A percentile compares a stretch with the other conserved stretches of the same genome.
Evolutionary conservation across 23 tunicate species (phyloP).

Genomic region (Styela plicata): DNA sequence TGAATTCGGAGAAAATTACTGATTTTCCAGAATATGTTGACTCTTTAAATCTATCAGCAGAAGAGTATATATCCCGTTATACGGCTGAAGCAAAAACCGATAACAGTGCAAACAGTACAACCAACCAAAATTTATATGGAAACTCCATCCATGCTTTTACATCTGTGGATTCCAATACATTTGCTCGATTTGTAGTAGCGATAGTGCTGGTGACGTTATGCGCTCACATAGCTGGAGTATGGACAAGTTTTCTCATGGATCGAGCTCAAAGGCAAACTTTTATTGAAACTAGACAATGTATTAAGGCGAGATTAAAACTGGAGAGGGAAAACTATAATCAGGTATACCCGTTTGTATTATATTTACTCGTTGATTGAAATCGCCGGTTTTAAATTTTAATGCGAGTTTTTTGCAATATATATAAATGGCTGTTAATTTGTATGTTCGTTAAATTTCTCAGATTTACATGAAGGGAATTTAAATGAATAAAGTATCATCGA

Average conservation of each 20-base stretch:
- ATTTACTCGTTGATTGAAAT: too few relatives aligned
- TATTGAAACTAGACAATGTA: conserved; percentile 74
- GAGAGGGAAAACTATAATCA: conserved; percentile 89
- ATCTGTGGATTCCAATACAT: background rate
- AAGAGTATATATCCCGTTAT: background rate
- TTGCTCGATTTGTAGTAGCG: conserved; percentile 53
- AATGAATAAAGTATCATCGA: too few relatives aligned
- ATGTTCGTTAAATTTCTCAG: too few relatives aligned
- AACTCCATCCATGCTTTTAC: too few relatives aligned
- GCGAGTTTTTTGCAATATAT: too few relatives aligned
- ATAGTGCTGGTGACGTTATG: conserved; percentile 44
- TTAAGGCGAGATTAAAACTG: conserved; percentile 45
- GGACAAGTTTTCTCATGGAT: conserved; percentile 87
- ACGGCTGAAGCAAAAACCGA: background rate
- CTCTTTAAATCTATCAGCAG: background rate
- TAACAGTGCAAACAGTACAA: background rate
- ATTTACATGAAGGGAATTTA: too few relatives aligned
- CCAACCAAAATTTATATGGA: too few relatives aligned
- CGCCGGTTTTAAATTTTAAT: too few relatives aligned
- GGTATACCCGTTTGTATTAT: too few relatives aligned
- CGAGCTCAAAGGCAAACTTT: conserved; percentile 85
- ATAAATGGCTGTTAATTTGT: too few relatives aligned
- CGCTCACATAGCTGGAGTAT: conserved; percentile 74
- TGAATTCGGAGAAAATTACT: background rate
- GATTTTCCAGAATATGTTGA: background rate